A percentile compares a stretch with the other conserved stretches of the same genome.
Conservation (phyloP, 2,888 invertebrate species). For the Nineta flava region DNA sequence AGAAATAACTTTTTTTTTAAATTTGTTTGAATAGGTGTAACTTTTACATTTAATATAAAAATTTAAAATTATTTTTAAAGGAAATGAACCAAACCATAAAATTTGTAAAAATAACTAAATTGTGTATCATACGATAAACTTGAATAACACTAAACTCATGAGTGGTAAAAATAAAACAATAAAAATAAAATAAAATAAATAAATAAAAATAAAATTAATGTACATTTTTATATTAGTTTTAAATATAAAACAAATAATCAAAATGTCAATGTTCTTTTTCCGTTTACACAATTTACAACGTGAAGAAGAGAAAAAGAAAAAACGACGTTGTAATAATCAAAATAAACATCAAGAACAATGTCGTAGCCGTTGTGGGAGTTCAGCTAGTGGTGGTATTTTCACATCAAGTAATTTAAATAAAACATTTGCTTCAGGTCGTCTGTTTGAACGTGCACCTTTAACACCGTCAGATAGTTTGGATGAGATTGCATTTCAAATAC, state of each 20-base stretch:
- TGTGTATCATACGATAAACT: too few species aligned
- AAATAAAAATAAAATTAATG: too few species aligned
- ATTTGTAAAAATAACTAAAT: too few species aligned
- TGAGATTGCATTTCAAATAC: conserved; percentile 83
- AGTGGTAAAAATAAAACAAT: too few species aligned
- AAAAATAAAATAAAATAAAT: too few species aligned
- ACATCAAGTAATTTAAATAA: conserved; percentile 35
- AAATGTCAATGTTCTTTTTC: conserved; percentile 93
- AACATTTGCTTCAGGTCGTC: conserved; percentile 59
- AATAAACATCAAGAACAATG: conserved; percentile 26
- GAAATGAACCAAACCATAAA: too few species aligned
- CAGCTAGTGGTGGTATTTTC: conserved; percentile 23
- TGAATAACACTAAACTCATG: too few species aligned
- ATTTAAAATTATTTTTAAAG: too few species aligned
- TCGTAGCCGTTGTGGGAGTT: conserved; percentile 19
- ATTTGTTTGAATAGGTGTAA: too few species aligned
- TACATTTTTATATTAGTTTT: too few species aligned
- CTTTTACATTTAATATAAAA: too few species aligned
- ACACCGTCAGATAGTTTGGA: conserved; percentile 79
- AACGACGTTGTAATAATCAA: conserved; percentile 24
- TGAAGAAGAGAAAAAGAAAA: conserved; percentile 60
- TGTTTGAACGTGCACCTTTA: conserved; percentile 71
- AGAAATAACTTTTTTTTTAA: too few species aligned
- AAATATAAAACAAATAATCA: conserved; percentile 17
- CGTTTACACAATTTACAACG: conserved; percentile 82